These are phyloP conservation scores for Scortum barcoo DNA, from an alignment of 2,113 vertebrate species.

Conservation along the genomic window DNA sequence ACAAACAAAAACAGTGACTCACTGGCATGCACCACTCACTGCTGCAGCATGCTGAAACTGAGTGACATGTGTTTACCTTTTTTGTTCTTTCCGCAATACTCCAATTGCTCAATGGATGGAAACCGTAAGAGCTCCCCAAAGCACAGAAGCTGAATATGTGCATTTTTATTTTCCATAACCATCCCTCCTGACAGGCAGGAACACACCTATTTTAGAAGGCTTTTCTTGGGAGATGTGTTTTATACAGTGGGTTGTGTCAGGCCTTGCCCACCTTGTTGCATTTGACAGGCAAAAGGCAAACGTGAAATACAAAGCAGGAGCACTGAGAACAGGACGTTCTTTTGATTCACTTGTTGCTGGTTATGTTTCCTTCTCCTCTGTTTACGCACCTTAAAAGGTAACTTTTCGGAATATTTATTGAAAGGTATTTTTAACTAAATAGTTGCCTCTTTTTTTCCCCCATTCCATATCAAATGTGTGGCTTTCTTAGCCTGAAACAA, in stretches of 20 bases:
- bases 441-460: not conserved
- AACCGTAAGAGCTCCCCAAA: slow-evolving; percentile 64
- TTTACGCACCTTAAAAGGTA: not conserved
- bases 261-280: slow-evolving; percentile 34
- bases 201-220: slow-evolving; percentile 39
- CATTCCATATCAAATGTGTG: not conserved
- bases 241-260: slow-evolving; percentile 36
- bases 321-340: not conserved
- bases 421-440: not conserved
- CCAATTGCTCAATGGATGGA: slow-evolving; percentile 72
- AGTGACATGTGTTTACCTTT: slow-evolving; percentile 76
- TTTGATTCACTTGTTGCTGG: slow-evolving; percentile 22
- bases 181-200: slow-evolving; percentile 64
- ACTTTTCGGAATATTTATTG: not conserved
- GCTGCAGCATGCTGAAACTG: slow-evolving; percentile 58
- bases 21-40: slow-evolving; percentile 54
- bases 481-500: not conserved
- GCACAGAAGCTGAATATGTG: slow-evolving; percentile 71
- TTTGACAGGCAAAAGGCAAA: slow-evolving; percentile 19
- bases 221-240: slow-evolving; percentile 40
- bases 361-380: not conserved
- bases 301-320: slow-evolving; percentile 22
- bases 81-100: slow-evolving; percentile 59
- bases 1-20: slow-evolving; percentile 38
- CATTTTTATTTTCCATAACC: slow-evolving; percentile 73